Conservation (phyloP, 2,797 vertebrate species). For the Choloepus didactylus region DNA sequence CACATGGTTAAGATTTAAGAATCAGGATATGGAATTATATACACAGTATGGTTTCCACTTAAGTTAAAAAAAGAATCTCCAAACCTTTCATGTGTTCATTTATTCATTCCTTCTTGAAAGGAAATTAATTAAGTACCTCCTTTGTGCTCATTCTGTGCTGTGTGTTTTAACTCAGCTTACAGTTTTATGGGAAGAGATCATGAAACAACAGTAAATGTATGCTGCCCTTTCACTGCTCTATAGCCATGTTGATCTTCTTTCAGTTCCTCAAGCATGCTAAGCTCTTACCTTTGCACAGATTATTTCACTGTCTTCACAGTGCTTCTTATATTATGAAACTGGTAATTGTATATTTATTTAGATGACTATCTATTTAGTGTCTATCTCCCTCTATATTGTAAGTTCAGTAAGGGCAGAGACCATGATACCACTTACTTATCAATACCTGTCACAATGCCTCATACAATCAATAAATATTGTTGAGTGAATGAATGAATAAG, state of each 20-base stretch:
- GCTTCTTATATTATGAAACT: not conserved
- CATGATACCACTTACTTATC: slow-evolving; percentile 46
- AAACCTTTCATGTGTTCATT: slow-evolving; percentile 2
- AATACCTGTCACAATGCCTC: slow-evolving; percentile 5
- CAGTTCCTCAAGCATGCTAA: not conserved
- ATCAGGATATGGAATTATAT: not conserved
- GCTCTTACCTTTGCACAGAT: not conserved
- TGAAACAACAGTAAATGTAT: slow-evolving; percentile 6
- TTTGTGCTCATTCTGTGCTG: not conserved
- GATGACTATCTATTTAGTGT: not conserved
- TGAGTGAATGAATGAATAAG: not conserved
- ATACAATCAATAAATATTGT: not conserved
- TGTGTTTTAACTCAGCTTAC: not conserved
- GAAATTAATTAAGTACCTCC: not conserved
- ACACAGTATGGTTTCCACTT: not conserved
- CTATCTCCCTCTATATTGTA: slow-evolving; percentile 1
- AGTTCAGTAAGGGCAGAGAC: not conserved
- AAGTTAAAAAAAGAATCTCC: not conserved
- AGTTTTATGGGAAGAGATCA: slow-evolving; percentile 17
- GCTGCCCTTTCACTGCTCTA: not conserved
- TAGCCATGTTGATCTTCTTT: slow-evolving; percentile 19
- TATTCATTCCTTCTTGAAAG: slow-evolving; percentile 29
- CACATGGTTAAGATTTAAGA: slow-evolving; percentile 24
- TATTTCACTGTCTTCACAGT: not conserved
- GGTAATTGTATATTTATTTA: not conserved